phyloP scores from a whole-genome alignment of 2,888 invertebrate species.

The Macrosiphum euphorbiae region DNA sequence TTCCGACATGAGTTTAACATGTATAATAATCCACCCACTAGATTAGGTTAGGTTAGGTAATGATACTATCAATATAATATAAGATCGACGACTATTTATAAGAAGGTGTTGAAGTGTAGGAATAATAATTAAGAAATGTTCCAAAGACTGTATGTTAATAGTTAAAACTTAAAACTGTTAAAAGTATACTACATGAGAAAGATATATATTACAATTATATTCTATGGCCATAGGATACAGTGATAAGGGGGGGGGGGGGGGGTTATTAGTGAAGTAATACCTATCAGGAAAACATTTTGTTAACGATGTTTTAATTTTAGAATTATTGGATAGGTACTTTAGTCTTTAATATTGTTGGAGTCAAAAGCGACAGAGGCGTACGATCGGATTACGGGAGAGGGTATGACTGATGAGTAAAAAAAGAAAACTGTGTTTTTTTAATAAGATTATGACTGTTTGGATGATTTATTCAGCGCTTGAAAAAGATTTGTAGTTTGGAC shows the following conservation, averaged over 20 bases:
- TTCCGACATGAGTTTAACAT: not conserved
- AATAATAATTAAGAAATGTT: no score
- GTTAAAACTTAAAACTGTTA: no score
- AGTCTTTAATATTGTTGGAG: not conserved
- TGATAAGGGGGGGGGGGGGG: not conserved
- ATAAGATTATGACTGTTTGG: not conserved
- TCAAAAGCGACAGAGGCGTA: not conserved
- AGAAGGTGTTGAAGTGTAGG: no score
- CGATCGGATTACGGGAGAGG: not conserved
- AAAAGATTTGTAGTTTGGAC: not conserved
- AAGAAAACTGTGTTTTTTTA: not conserved
- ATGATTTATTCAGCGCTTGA: not conserved
- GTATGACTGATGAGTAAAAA: not conserved
- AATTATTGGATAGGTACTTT: not conserved
- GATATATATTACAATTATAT: no score
- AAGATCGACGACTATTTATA: no score
- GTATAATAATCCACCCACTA: not conserved
- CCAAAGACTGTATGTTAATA: no score
- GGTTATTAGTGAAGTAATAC: not conserved
- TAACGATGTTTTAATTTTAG: not conserved
- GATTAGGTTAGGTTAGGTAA: not conserved
- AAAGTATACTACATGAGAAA: no score
- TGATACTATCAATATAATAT: not conserved
- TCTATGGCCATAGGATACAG: not conserved
- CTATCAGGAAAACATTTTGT: not conserved